Conservation (phyloP, 1,140 invertebrate species). For the Orchestia grillus region DNA sequence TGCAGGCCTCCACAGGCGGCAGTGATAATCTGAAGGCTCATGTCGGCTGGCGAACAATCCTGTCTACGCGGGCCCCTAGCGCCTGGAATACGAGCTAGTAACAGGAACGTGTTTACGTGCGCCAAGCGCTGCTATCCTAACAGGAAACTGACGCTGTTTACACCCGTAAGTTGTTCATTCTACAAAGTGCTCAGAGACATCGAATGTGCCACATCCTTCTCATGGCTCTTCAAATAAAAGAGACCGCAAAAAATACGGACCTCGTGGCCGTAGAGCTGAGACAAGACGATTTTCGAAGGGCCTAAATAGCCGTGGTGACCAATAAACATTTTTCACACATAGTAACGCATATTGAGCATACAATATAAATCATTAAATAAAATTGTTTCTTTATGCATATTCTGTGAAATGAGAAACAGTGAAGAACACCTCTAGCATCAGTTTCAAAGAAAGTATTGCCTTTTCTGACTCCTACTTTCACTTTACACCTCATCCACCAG, state of each 20-base stretch:
- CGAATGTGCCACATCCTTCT: neutral
- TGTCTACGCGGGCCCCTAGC: neutral
- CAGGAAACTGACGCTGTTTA: slow-evolving; percentile 31
- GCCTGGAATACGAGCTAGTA: neutral
- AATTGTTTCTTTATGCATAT: neutral
- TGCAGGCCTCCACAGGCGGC: neutral
- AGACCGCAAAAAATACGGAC: neutral
- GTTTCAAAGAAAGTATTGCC: neutral
- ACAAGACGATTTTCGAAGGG: neutral
- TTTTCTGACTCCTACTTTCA: neutral
- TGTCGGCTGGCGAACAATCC: neutral
- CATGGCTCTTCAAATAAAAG: neutral
- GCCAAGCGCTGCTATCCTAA: neutral
- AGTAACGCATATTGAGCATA: neutral
- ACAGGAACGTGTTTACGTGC: neutral
- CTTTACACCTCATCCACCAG: neutral
- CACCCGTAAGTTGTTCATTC: slow-evolving; percentile 27
- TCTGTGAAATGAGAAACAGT: neutral
- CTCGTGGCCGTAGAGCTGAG: neutral
- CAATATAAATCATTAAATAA: neutral
- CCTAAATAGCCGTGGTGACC: neutral
- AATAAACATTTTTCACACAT: neutral
- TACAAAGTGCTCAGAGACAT: slow-evolving; percentile 21
- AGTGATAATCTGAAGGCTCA: neutral
- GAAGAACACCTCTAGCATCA: neutral